Evolutionary conservation across 2,797 vertebrate genomes (phyloP).

Genomic region (Lithobates sylvaticus): DNA sequence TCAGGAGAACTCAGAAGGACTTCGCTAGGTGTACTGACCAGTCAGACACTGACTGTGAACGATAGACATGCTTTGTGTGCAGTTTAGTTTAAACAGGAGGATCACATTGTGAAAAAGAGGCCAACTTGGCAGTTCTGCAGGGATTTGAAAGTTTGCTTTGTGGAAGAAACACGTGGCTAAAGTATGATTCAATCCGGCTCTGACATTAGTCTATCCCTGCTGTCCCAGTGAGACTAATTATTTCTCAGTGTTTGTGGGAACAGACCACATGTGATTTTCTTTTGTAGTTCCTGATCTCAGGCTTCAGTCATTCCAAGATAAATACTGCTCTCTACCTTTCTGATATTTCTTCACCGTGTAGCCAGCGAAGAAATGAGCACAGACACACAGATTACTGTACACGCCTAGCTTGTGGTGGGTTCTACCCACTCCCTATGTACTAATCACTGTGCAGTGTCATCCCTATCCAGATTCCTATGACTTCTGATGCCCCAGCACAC

Average conservation of each 20-base stretch:
- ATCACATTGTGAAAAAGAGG: background rate
- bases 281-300: slow-evolving; percentile 38
- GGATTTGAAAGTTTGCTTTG: background rate
- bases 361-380: slow-evolving; percentile 22
- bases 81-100: background rate
- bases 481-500: background rate
- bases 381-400: slow-evolving; percentile 16
- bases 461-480: no score
- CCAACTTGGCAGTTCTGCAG: background rate
- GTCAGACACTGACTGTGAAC: background rate
- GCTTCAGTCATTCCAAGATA: slow-evolving; percentile 42
- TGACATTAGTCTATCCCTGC: slow-evolving; percentile 44
- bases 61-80: background rate
- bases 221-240: slow-evolving; percentile 30
- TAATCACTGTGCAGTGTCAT: background rate
- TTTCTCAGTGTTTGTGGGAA: slow-evolving; percentile 44
- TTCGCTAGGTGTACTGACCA: background rate
- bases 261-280: slow-evolving; percentile 48
- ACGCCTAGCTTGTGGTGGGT: background rate
- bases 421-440: background rate
- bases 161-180: slow-evolving; percentile 14
- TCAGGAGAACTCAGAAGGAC: no score
- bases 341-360: background rate
- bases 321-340: slow-evolving; percentile 27
- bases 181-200: slow-evolving; percentile 19